Evolutionary conservation across 2,113 vertebrate genomes (phyloP), one percentile per base, ranked within the genome.

Genomic region (Phyllostomus discolor): DNA sequence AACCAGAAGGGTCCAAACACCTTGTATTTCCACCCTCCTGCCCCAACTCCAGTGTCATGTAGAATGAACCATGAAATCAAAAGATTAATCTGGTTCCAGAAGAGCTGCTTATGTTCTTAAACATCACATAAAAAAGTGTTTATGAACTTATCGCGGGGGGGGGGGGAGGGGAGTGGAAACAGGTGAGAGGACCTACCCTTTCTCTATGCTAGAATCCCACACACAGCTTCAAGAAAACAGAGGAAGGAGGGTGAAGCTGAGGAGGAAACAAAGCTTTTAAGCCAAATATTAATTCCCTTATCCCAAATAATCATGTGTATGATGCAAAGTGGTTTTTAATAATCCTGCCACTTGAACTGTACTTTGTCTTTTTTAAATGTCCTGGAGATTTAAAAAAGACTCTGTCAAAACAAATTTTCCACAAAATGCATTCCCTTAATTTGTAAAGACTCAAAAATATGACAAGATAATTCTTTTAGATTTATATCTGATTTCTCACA

Each of bases 1-100:
- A 98, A 97, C 67, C 31, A 95, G 91, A 91, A 72, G 4, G 88
- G 89, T 95, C 86, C 2, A 93, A 90, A 97, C 82, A 95, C 81
- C 89, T 96, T 86, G 15, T 28, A 73, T 76, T 87, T 93, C 97
- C 95, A 93, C 94, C 97, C 96, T 62, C 92, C 76, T 96, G 78
- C 80, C 94, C 96, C 95, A 81, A 94, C 75, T 80, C 94, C 90
- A 78, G 67, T 33, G 33, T 80, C 81, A 96, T 19, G 5, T 24
- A 90, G 50, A 43, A 75, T 90, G 92, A 95, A 95, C 93, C 62
- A 82, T 46, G 88, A 87, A 94, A 91, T 88, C 70, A 64, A 75
- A 91, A 92, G 94, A 80, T 80, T 81, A 59, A 48, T 83, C 69
- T 97, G 92, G 72, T 69, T 95, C 88, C 50, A 83, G 38, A 66